Conservation (phyloP, 2,888 invertebrate genomes). For the Pherbina coryleti region DNA sequence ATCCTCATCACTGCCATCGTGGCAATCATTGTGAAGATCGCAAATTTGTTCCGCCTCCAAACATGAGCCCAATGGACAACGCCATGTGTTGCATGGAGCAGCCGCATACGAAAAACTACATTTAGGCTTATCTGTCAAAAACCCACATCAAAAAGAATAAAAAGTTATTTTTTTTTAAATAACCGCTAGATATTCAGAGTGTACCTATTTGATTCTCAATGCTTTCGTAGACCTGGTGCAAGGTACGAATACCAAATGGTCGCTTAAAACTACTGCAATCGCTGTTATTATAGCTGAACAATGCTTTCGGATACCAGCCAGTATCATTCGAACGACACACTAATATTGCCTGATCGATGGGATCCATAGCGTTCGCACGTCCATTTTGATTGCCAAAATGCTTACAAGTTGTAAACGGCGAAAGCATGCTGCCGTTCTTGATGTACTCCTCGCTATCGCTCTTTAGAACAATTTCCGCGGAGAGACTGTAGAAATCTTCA, state of each 20-base stretch:
- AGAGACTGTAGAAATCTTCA: constrained; percentile 58
- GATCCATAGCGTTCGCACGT: constrained; percentile 49
- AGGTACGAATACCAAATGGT: constrained; percentile 55
- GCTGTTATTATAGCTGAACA: constrained; percentile 73
- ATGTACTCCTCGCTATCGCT: constrained; percentile 45
- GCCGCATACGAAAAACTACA: constrained; percentile 54
- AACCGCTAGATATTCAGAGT: not conserved
- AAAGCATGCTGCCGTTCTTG: constrained; percentile 47
- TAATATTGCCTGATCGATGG: constrained; percentile 77
- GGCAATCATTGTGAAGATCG: constrained; percentile 78
- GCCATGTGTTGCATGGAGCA: constrained; percentile 72
- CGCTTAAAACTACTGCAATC: constrained; percentile 68
- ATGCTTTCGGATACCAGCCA: constrained; percentile 81
- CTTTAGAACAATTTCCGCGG: constrained; percentile 55
- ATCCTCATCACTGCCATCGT: constrained; percentile 78
- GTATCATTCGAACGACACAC: constrained; percentile 74
- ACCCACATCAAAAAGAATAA: too few relatives aligned
- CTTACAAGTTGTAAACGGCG: constrained; percentile 57
- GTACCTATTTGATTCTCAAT: constrained; percentile 64
- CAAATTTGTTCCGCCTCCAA: constrained; percentile 74
- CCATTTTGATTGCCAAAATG: constrained; percentile 57
- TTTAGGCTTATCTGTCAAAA: constrained; percentile 55
- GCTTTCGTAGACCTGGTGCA: constrained; percentile 56
- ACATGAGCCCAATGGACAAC: constrained; percentile 81
- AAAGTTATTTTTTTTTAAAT: not conserved